Conservation (phyloP, 2,888 invertebrate genomes). For the Sminthurides aquaticus region DNA sequence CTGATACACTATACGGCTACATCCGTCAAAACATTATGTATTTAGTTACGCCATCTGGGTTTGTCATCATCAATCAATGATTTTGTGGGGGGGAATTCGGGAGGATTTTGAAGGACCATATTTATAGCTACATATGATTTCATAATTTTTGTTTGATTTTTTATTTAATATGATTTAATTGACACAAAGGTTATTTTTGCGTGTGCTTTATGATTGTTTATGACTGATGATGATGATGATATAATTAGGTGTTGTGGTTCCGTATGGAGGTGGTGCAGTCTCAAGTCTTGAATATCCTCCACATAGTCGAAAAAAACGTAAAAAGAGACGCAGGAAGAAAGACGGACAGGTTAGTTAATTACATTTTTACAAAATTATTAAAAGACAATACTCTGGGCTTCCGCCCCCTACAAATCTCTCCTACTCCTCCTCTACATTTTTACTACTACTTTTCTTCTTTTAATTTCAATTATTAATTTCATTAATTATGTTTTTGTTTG, state of each 20-base stretch:
- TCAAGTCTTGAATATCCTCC: slow-evolving; percentile 28
- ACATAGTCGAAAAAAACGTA: slow-evolving; percentile 41
- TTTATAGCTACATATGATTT: background rate
- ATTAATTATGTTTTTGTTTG: too few relatives aligned
- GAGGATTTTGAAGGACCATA: background rate
- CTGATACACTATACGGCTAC: too few relatives aligned
- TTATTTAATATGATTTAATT: background rate
- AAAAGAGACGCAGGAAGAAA: slow-evolving; percentile 40
- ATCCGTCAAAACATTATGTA: too few relatives aligned
- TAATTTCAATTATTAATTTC: too few relatives aligned
- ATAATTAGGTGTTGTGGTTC: slow-evolving; percentile 40
- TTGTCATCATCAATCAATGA: too few relatives aligned
- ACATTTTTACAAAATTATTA: background rate
- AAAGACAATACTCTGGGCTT: too few relatives aligned
- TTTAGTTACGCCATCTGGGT: background rate
- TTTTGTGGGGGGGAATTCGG: too few relatives aligned
- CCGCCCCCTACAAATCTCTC: too few relatives aligned
- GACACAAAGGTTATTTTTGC: slow-evolving; percentile 2
- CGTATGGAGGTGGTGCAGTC: slow-evolving; percentile 39
- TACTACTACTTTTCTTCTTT: too few relatives aligned
- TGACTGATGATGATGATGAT: slow-evolving; percentile 18
- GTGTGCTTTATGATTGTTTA: slow-evolving; percentile 5
- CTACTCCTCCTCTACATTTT: too few relatives aligned
- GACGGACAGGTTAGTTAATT: slow-evolving; percentile 36
- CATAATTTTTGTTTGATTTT: background rate